Conservation (phyloP, 2,113 vertebrate species). For the Chiloscyllium plagiosum region DNA sequence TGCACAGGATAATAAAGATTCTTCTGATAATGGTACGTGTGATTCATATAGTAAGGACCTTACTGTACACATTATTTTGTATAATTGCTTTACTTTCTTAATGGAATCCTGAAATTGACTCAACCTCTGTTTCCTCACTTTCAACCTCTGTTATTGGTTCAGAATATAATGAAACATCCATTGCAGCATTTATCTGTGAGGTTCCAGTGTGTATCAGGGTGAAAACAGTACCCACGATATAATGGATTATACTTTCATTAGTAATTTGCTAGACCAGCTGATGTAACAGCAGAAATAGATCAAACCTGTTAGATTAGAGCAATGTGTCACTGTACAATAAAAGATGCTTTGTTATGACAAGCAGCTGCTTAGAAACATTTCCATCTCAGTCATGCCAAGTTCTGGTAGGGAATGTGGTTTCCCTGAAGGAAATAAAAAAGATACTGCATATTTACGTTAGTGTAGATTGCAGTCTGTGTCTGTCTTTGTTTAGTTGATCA, state of each 20-base stretch:
- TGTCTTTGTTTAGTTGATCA: not conserved
- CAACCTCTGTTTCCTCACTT: too few relatives aligned
- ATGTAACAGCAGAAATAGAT: slow-evolving; percentile 16
- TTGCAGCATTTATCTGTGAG: not conserved
- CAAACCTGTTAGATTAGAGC: not conserved
- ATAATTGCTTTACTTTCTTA: not conserved
- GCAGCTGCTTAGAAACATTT: not conserved
- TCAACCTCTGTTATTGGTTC: not conserved
- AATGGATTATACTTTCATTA: not conserved
- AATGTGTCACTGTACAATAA: slow-evolving; percentile 14
- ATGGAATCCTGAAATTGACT: not conserved
- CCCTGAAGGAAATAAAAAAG: not conserved
- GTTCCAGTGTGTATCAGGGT: not conserved
- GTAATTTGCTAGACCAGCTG: slow-evolving; percentile 9
- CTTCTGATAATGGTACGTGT: not conserved
- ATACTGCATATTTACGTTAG: not conserved
- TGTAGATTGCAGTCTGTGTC: not conserved
- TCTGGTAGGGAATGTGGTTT: not conserved
- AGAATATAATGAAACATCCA: not conserved
- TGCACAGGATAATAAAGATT: not conserved
- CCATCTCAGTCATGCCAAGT: not conserved
- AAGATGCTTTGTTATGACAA: not conserved
- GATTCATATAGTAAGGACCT: not conserved
- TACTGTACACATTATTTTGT: not conserved
- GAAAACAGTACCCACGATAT: not conserved